A percentile compares a stretch with the other conserved stretches of the same genome.
phyloP scores from a whole-genome alignment of 2,888 invertebrate genomes.

The Unio pictorum region DNA sequence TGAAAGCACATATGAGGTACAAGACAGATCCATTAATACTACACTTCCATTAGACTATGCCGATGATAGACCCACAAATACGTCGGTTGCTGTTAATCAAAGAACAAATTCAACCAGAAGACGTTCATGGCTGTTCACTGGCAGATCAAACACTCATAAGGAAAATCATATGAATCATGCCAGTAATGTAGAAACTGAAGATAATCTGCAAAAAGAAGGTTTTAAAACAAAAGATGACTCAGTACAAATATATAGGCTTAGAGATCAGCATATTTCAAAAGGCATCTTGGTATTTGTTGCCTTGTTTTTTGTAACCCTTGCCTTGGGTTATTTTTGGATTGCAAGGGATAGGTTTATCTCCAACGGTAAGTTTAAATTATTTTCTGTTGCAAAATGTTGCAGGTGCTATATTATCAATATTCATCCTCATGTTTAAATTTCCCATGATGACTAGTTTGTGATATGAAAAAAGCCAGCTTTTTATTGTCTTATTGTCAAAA shows the following conservation, averaged over 20 bases:
- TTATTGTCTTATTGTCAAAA: no score
- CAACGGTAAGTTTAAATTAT: conserved; percentile 1
- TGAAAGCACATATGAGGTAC: conserved; percentile 54
- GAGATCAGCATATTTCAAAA: conserved; percentile 42
- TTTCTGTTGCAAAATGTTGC: not conserved
- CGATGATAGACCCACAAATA: conserved; percentile 27
- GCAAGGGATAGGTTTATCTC: conserved; percentile 27
- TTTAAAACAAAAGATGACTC: conserved; percentile 13
- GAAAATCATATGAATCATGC: conserved; percentile 2
- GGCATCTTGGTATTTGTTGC: conserved; percentile 45
- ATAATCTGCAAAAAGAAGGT: conserved; percentile 9
- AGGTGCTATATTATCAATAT: no score
- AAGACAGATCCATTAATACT: conserved; percentile 58
- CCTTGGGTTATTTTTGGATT: conserved; percentile 49
- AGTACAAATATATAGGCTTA: conserved; percentile 9
- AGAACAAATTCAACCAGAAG: conserved; percentile 3
- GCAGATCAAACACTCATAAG: conserved; percentile 1
- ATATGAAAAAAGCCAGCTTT: no score
- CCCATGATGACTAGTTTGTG: no score
- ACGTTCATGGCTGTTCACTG: conserved; percentile 6
- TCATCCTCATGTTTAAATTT: no score
- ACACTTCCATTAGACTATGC: conserved; percentile 45
- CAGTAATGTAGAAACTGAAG: conserved; percentile 6
- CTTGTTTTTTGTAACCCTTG: conserved; percentile 54
- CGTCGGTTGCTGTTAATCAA: conserved; percentile 1